Percentiles rank a stretch among this genome's conserved stretches.
These are phyloP conservation scores for Amitus sp. DNA, from an alignment of 2,888 invertebrate species.

Conservation along the genomic window DNA sequence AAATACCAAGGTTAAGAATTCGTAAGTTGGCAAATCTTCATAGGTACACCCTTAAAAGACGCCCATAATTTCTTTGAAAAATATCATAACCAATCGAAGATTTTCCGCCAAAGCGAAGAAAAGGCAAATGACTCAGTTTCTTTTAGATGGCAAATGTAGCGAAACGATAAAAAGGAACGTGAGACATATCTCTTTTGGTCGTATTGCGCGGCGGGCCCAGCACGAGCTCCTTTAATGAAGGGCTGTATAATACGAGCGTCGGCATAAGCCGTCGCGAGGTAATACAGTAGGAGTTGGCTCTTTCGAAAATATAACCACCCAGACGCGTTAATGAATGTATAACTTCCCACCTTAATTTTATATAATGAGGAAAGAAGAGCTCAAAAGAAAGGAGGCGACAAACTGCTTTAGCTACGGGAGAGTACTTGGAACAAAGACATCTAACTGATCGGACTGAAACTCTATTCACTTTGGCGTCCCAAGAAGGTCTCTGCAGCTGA, in stretches of 20 bases:
- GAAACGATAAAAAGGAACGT: conserved; percentile 20
- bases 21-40: no score
- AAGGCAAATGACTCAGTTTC: conserved; percentile 39
- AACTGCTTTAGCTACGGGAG: conserved; percentile 1
- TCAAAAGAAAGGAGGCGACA: conserved; percentile 12
- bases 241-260: conserved; percentile 45
- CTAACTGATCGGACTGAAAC: conserved; percentile 4
- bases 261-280: conserved; percentile 21
- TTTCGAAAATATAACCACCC: conserved; percentile 37
- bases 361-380: conserved; percentile 36
- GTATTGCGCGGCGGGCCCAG: conserved; percentile 39
- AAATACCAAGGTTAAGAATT: no score
- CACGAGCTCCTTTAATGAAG: conserved; percentile 50
- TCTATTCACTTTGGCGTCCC: conserved; percentile 5
- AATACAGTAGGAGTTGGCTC: conserved; percentile 24
- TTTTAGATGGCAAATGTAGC: conserved; percentile 46
- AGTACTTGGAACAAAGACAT: conserved; percentile 14
- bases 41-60: no score
- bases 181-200: conserved; percentile 21
- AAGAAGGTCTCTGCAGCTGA: conserved; percentile 11
- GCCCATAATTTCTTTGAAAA: conserved; percentile 1
- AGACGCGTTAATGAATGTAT: conserved; percentile 43
- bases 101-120: conserved; percentile 47
- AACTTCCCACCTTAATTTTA: conserved; percentile 43
- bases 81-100: conserved; percentile 50